Evolutionary conservation across 2,113 vertebrate species (phyloP), one percentile per base, ranked within the genome.

Genomic region (Cromileptes altivelis): DNA sequence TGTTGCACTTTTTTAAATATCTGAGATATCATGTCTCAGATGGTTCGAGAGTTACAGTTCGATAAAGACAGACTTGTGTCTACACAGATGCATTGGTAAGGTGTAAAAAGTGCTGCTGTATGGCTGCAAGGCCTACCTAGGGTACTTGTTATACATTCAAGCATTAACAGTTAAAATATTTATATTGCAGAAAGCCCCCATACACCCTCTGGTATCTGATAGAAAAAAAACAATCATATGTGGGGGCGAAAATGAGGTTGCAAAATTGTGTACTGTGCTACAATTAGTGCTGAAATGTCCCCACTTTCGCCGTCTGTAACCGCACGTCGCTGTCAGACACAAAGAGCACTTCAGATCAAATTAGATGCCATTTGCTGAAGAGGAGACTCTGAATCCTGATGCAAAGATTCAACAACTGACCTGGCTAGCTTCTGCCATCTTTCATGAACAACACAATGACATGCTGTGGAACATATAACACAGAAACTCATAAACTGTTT

Each of bases 251-350:
- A 75, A 62, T 27, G 13, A 69, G 60, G 18, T 15, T 19, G 4
- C n/a, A 23, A 37, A 30, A 50, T 3, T 45, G 9, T 45, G 42
- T 12, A 45, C 10, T 6, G 55, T 67, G n/a, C 60, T 52, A 18
- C 40, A 70, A 65, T 80, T 45, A 73, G 64, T n/a, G 33, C 37
- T 52, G 13, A 81, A 67, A 75, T 65, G 73, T 74, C 37, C 67
- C 57, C 47, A 50, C 74, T 86, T 80, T 75, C 63, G 61, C 25
- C 75, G 13, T 18, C 62, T 25, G 7, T 9, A 74, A 84, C 85
- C 87, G 88, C 90, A 87, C 90, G 87, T 82, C 88, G 70, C 63
- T 55, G 61, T 85, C 58, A 77, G 30, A 73, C 21, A 45, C 50
- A 70, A 67, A 10, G 10, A 60, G 63, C 53, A 71, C 57, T 21